Base-by-base conservation (phyloP, 2,113 vertebrate species). In the Rafetus swinhoei region DNA sequence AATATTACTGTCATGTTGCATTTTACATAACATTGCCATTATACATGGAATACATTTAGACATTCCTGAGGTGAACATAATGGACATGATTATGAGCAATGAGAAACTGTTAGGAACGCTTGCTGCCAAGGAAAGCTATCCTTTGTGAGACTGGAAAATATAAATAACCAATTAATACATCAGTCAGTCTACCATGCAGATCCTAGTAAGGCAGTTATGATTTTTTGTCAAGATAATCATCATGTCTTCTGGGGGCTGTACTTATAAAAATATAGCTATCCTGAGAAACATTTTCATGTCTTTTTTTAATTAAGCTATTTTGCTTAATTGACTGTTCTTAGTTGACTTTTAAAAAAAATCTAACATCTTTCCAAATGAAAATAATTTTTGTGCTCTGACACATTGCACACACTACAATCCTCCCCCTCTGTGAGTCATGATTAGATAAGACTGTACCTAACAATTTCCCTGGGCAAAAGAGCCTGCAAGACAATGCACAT, bases 91-190 rank as follows among this genome's bases (percentile, higher is more conserved):
- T 91, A 94, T 65, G 86, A 96, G 82, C 87, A 96, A 97, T 97
- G 94, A 96, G 90, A 95, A 96, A 89, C 39, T 0, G 56, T 94
- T 93, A 94, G 86, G 89, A 85, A 84, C 55, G 85, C 59, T 93
- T 92, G 19, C 80, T 97, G 92, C 88, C 87, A 90, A n/a, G 3
- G 82, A 89, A 82, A 92, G 50, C 59, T 85, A 57, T 29, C 25
- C 79, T 93, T 89, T 54, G 69, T 93, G 86, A 97, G 93, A 96
- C 89, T 77, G 89, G 93, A 96, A 96, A 96, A 95, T 83, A 89
- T 82, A 88, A 91, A 89, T 86, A 92, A 94, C 93, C 90, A 96
- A 92, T 97, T 97, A 97, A 96, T 92, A 96, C 95, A 79, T 96
- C 88, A 96, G 74, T 94, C 96, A 94, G 72, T 84, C 91, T 96